Base-by-base conservation (phyloP, 2,113 vertebrate genomes). In the Aspidoscelis tigris region DNA sequence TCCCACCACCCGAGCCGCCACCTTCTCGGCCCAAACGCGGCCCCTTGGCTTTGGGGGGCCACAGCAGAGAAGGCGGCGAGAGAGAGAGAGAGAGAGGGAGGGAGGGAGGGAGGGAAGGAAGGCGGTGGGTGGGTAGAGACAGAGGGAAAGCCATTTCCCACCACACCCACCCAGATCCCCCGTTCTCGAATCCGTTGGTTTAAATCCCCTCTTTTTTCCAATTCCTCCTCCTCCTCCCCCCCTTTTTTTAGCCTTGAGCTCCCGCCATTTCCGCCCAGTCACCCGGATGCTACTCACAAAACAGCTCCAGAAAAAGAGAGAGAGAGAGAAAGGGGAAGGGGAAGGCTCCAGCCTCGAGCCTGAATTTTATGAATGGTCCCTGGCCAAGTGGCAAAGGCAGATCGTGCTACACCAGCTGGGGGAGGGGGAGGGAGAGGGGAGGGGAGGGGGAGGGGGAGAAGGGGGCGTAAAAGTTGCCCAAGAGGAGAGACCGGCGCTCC, bases 281-380 rank as follows among this genome's bases (percentile, higher is more conserved):
- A 89, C 93, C 91, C 92, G 92, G 94, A 96, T 93, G 92, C 94
- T 94, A 94, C 96, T 94, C 93, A 86, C 94, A 88, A 82, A 86
- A 47, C 83, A 84, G 84, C 89, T 89, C 88, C 77, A 84, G 92
- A 80, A 94, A 81, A 66, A 44, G 41, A 66, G 61, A 55, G 80
- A 66, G 53, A 77, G 78, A 39, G 22, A 44, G 41, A 43, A 20
- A 43, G 26, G 24, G 16, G 5, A 16, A n/a, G 55, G 33, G 14
- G 22, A 26, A 58, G 68, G 12, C 2, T 2, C 21, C 22, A 74
- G 21, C 7, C 4, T 1, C 43, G 43, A 50, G 72, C 81, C 91
- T 87, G 91, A 90, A 88, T 90, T 93, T 92, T 79, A 88, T 94
- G 93, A 92, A 91, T 94, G 95, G 94, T 95, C 95, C 95, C 95